Evolutionary conservation across 2,113 vertebrate genomes (phyloP), one percentile per base, ranked within the genome.

Genomic region (Lathamus discolor): DNA sequence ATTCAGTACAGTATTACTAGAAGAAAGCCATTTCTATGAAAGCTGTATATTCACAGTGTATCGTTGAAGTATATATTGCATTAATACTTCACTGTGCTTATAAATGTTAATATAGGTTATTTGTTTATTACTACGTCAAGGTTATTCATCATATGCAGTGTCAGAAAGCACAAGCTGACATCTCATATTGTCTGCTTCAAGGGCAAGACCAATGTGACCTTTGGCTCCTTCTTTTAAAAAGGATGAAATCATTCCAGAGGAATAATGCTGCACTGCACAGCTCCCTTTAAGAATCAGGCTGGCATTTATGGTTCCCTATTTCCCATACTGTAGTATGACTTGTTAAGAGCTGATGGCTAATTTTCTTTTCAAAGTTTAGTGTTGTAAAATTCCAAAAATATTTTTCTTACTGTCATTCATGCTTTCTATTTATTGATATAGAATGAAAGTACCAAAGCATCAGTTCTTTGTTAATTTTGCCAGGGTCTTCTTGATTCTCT

Each of bases 161-260:
- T 97, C 97, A 97, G 96, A 97, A 92, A 97, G 97, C 97, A 96
- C 97, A 96, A 91, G 95, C 97, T 84, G 97, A 95, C 96, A 96
- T 95, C 97, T 97, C 96, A 93, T 91, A 95, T 96, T 96, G 93
- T 97, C 97, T 96, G 88, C 90, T 97, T 96, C 95, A 96, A 97
- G 96, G 96, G 94, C 94, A 97, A 96, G 92, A 90, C 96, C 95
- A 95, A 73, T 14, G 83, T 95, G 97, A 98, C 97, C 98, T 97
- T 90, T 97, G 97, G 83, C 97, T 96, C 81, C 79, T 86, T 96
- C 90, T 93, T 96, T 96, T 97, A 93, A 88, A 96, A 92, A 97
- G 95, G 91, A 96, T 97, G 94, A 95, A 97, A 94, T 91, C 84
- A 86, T 92, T 97, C 90, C 77, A 88, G 73, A 95, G 83, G 88